These are phyloP conservation scores for Plagodis pulveraria DNA, from an alignment of 2,888 invertebrate species.

Conservation along the genomic window DNA sequence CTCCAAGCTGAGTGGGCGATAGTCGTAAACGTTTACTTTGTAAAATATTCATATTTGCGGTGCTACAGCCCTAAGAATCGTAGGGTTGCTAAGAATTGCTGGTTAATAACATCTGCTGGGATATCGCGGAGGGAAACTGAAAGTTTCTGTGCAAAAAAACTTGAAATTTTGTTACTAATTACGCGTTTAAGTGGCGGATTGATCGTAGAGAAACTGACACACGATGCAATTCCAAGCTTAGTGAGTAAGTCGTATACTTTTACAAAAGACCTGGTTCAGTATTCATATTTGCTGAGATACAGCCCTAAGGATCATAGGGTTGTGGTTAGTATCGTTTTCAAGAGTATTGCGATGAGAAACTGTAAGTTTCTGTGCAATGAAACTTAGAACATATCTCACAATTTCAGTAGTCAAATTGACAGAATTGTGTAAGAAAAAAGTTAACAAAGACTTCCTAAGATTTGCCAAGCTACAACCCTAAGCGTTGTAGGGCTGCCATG, in stretches of 20 bases:
- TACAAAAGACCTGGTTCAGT: constrained; percentile 25
- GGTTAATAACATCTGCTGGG: constrained; percentile 16
- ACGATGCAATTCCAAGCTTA: constrained; percentile 25
- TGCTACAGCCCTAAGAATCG: constrained; percentile 32
- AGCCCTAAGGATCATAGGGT: no score
- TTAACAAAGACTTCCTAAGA: no score
- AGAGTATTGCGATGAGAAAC: constrained; percentile 1
- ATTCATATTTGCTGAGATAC: constrained; percentile 44
- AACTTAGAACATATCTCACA: no score
- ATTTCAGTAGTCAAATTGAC: no score
- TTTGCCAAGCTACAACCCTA: no score
- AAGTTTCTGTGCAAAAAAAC: constrained; percentile 1
- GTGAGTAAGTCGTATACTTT: constrained; percentile 48
- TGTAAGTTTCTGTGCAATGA: constrained; percentile 5
- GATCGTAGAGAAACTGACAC: no score
- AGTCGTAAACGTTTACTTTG: constrained; percentile 52
- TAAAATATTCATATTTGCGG: constrained; percentile 61
- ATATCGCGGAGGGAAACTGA: constrained; percentile 20
- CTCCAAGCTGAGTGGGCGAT: constrained; percentile 43
- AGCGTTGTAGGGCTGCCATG: no score
- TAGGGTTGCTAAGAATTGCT: constrained; percentile 38
- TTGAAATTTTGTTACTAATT: no score
- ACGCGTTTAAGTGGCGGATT: no score
- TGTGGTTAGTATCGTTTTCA: no score
- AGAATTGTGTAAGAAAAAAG: no score